These are phyloP conservation scores for Paraescarpia echinospica DNA, from an alignment of 1,140 invertebrate species.

Conservation along the genomic window DNA sequence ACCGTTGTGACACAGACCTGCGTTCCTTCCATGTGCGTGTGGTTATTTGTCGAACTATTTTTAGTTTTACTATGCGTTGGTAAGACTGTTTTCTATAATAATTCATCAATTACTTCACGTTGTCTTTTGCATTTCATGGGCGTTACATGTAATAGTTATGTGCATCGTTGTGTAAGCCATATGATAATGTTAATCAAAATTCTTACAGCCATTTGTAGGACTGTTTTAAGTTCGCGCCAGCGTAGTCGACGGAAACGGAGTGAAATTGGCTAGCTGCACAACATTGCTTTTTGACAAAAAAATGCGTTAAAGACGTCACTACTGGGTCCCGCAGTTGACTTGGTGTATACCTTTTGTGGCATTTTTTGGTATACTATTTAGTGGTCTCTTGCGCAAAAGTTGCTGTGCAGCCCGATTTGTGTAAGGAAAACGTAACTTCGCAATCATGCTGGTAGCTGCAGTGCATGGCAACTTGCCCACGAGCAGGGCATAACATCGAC, in stretches of 20 bases:
- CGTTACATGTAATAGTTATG: background rate
- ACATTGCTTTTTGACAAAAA: background rate
- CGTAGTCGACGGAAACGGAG: background rate
- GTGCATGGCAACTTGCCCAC: too few species aligned
- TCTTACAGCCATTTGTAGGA: background rate
- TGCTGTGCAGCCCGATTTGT: background rate
- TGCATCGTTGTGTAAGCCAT: background rate
- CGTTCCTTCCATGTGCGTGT: conserved; percentile 3
- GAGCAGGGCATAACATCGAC: too few species aligned
- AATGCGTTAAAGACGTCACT: background rate
- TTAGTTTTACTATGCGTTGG: background rate
- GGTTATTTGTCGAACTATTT: background rate
- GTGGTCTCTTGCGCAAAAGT: background rate
- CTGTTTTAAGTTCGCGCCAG: background rate
- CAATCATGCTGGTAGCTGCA: too few species aligned
- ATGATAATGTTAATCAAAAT: background rate
- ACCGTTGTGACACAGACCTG: background rate
- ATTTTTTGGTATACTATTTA: too few species aligned
- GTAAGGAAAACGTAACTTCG: background rate
- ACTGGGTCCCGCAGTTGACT: background rate
- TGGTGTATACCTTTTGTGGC: background rate
- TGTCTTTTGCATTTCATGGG: background rate
- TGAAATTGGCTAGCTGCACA: background rate
- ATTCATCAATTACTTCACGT: background rate
- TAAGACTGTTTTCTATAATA: background rate